Conservation (phyloP, 2,888 invertebrate species). For the Cosmia trapezina region DNA sequence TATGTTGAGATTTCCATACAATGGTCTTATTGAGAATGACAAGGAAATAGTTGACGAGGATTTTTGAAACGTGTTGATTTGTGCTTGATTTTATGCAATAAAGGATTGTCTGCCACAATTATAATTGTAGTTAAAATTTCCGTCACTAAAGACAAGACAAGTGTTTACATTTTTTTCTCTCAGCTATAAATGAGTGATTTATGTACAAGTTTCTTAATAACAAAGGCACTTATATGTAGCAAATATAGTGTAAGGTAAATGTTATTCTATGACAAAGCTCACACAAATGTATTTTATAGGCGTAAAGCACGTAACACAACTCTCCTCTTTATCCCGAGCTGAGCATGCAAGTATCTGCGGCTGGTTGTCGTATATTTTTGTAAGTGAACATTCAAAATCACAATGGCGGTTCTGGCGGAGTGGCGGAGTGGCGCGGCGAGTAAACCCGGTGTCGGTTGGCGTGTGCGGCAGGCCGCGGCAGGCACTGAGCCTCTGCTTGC, state of each 20-base stretch:
- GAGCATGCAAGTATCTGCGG: conserved; percentile 56
- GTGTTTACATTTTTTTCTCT: not conserved
- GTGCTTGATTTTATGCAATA: conserved; percentile 10
- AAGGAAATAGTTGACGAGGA: conserved; percentile 52
- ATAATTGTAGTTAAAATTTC: conserved; percentile 1
- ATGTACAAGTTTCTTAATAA: not conserved
- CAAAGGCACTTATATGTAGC: not conserved
- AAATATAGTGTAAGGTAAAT: not conserved
- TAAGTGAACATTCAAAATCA: conserved; percentile 68
- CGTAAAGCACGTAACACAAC: conserved; percentile 52
- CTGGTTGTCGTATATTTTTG: conserved; percentile 64
- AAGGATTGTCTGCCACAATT: not conserved
- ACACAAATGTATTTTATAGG: conserved; percentile 29
- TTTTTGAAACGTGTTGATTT: conserved; percentile 30
- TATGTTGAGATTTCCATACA: conserved; percentile 70
- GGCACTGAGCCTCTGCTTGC: conserved; percentile 76
- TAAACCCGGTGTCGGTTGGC: conserved; percentile 63
- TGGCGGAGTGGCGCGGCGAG: conserved; percentile 50
- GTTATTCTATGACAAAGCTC: conserved; percentile 19
- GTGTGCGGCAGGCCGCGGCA: conserved; percentile 66
- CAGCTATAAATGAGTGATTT: not conserved
- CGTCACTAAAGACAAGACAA: not conserved
- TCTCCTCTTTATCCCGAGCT: conserved; percentile 55
- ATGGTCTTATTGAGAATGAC: conserved; percentile 63
- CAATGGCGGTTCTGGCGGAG: conserved; percentile 62